Evolutionary conservation across 2,113 vertebrate genomes (phyloP).

Genomic region (Maccullochella peelii): DNA sequence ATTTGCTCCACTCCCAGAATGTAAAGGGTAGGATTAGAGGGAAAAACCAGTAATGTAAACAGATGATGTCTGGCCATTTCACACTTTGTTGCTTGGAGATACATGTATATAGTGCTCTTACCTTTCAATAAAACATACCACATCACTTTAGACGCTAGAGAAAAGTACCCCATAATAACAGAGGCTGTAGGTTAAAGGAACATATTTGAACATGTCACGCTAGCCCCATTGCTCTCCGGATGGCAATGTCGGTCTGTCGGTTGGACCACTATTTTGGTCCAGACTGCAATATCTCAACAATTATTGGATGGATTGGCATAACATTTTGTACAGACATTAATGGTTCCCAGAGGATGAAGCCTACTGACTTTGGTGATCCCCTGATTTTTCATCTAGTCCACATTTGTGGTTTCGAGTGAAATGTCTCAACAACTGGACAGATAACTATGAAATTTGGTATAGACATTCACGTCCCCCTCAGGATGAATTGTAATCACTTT

Average conservation of each 20-base stretch:
- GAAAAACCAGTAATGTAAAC: slow-evolving; percentile 17
- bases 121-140: slow-evolving; percentile 6
- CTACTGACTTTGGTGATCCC: background rate
- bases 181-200: background rate
- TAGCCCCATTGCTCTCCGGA: background rate
- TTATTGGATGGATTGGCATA: background rate
- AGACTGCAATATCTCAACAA: background rate
- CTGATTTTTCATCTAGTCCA: background rate
- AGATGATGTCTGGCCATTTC: background rate
- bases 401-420: background rate
- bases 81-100: slow-evolving; percentile 1
- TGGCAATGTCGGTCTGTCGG: background rate
- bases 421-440: background rate
- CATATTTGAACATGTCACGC: background rate
- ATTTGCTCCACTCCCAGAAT: slow-evolving; percentile 8
- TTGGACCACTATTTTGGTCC: background rate
- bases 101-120: background rate
- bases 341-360: background rate
- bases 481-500: background rate
- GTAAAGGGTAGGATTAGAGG: slow-evolving; percentile 19
- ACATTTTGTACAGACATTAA: background rate
- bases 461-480: background rate
- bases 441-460: background rate
- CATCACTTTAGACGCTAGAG: background rate
- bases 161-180: background rate